Base-by-base conservation (phyloP, 53 echinoderm and acorn worm genomes). In the Apostichopus leukothele region DNA sequence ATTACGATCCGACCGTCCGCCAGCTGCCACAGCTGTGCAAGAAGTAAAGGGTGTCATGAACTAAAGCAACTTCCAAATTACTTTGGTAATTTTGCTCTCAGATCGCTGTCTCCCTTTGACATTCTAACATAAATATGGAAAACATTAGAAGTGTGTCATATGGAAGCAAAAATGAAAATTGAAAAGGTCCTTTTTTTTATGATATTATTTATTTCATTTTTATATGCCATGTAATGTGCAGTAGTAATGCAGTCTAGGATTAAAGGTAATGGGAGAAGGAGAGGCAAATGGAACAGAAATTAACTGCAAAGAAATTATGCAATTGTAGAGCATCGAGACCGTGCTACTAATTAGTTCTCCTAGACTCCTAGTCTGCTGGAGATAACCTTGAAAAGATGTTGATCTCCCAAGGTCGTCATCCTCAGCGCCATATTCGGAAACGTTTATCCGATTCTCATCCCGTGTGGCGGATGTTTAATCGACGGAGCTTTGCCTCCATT, bases 361-460 rank as follows among this genome's bases (percentile, higher is more conserved):
- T 22, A 81, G 81, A 81, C 81, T 81, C 55, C 1, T 9, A 9
- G 81, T 59, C 81, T 81, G 55, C 54, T 81, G 21, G 8, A 6
- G 25, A 59, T 81, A 81, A 59, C 81, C 81, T 81, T 81, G 81
- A 59, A 54, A 81, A 5, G 10, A 27, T 54, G 53, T 71, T 16
- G 6, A 71, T 81, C 55, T 54, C 4, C 21, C 18, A 81, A 81
- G 81, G 81, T 81, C 81, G 25, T 81, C 81, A 81, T 59, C 81
- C 81, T 52, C 57, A 8, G 6, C 5, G 14, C 6, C 16, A 6
- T 71, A 6, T 71, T 71, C 71, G 18, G 20, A 71, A 71, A 71
- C 71, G 18, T 71, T 71, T 71, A 71, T 5, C 14, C 3, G 20
- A 71, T n/a, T 71, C 71, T n/a, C 16, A 16, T 71, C 71, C n/a